Evolutionary conservation across 2,888 invertebrate genomes (phyloP), one percentile per base, ranked within the genome.

Genomic region (Neelides folsomi): DNA sequence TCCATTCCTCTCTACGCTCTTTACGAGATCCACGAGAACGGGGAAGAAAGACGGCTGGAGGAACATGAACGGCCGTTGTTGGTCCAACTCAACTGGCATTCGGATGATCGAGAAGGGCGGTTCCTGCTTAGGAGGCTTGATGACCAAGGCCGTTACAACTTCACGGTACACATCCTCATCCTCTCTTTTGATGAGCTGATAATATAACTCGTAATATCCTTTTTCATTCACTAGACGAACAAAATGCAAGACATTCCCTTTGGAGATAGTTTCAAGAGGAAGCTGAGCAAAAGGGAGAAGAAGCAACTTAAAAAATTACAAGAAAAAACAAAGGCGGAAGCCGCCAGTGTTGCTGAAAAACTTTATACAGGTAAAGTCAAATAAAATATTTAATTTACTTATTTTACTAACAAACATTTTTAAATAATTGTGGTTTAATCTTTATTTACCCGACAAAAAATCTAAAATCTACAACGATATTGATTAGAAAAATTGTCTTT

Each of bases 31-130:
- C 82, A 83, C 66, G 80, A 80, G 63, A 81, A 80, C 68, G 81
- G 81, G 70, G 90, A 92, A 70, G 97, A 98, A 74, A 77, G 97
- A 56, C 80, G 83, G 66, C 76, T 98, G 68, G 82, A 83, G 62
- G 81, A 85, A 18, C 88, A 89, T 66, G 97, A 98, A 74, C 88
- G 90, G 69, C 97, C 98, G 0, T 75, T 98, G 56, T 75, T 94
- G 57, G 95, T 98, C 53, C 98, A 98, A 73, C 79, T 98, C 52
- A 95, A 94, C 75, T 98, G 98, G 98, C 95, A 97, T 70, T 89
- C 92, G 54, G 97, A 98, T 70, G 97, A 98, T 71, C 77, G 95
- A 49, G 98, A 98, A 73, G 98, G 98, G 27, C 79, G 97, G 56
- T 98, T 98, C 74, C 76, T 98, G 60, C 79, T 98, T 53, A 83